Conservation (phyloP, 2,797 vertebrate species). For the Bradypodion ventrale region DNA sequence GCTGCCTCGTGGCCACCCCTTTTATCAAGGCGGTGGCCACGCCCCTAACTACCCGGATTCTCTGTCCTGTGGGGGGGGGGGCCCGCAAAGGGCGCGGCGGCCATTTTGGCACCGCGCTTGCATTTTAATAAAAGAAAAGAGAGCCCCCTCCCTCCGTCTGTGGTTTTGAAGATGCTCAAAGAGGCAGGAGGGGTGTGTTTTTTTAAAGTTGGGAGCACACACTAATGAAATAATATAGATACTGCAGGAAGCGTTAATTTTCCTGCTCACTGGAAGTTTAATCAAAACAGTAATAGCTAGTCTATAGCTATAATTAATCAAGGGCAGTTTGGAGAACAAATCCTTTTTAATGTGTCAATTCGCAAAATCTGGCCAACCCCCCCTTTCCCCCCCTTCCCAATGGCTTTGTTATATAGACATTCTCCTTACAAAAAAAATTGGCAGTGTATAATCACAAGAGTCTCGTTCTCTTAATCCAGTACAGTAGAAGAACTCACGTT, state of each 20-base stretch:
- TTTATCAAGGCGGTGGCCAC: no score
- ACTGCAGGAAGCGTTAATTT: slow-evolving; percentile 71
- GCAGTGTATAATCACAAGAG: slow-evolving; percentile 40
- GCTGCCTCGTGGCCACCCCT: no score
- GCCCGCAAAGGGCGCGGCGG: no score
- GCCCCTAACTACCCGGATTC: no score
- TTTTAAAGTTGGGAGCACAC: slow-evolving; percentile 64
- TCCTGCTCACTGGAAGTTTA: slow-evolving; percentile 71
- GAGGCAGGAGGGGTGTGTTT: slow-evolving; percentile 28
- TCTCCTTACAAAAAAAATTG: slow-evolving; percentile 57
- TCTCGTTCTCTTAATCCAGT: slow-evolving; percentile 12
- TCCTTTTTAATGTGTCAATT: slow-evolving; percentile 65
- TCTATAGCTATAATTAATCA: slow-evolving; percentile 74
- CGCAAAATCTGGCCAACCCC: slow-evolving; percentile 73
- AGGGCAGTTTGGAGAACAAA: slow-evolving; percentile 49
- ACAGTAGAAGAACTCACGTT: slow-evolving; percentile 6
- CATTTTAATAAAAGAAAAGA: not conserved
- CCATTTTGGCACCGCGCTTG: no score
- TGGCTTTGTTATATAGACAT: slow-evolving; percentile 62
- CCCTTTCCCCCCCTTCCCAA: no score
- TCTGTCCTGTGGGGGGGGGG: no score
- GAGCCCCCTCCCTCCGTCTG: no score
- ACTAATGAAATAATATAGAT: slow-evolving; percentile 70
- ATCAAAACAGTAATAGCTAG: slow-evolving; percentile 66
- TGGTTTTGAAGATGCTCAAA: slow-evolving; percentile 39